Conservation (phyloP, 2,797 vertebrate genomes). For the Ptychadena robeensis region DNA sequence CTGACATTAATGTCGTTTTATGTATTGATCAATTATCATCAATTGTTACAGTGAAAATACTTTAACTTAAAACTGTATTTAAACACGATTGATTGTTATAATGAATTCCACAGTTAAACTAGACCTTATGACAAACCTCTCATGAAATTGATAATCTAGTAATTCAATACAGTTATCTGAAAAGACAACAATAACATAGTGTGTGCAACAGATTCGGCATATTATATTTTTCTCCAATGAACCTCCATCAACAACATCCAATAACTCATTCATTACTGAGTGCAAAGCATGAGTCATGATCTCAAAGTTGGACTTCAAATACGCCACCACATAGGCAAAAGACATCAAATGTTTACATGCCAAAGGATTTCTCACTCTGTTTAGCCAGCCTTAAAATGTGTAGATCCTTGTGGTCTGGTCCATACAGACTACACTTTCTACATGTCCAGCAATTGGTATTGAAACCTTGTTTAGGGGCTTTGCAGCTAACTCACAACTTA, state of each 20-base stretch:
- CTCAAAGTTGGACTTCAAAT: too few species aligned
- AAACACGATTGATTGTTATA: constrained; percentile 21
- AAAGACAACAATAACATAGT: not conserved
- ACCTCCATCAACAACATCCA: constrained; percentile 17
- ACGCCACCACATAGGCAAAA: too few species aligned
- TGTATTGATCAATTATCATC: constrained; percentile 24
- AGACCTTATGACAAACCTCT: constrained; percentile 10
- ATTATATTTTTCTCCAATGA: not conserved
- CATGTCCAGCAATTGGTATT: too few species aligned
- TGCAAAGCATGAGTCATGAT: too few species aligned
- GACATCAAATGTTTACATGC: too few species aligned
- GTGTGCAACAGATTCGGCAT: not conserved
- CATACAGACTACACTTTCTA: too few species aligned
- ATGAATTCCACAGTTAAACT: constrained; percentile 23
- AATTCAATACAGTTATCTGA: constrained; percentile 17
- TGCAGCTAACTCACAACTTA: too few species aligned
- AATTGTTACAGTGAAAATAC: constrained; percentile 20
- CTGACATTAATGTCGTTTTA: constrained; percentile 17
- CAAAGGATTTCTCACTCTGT: too few species aligned
- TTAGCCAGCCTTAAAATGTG: too few species aligned
- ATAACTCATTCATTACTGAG: constrained; percentile 5
- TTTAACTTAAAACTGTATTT: constrained; percentile 32
- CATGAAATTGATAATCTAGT: constrained; percentile 16
- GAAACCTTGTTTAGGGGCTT: too few species aligned
- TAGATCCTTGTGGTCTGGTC: too few species aligned